Base-by-base conservation (phyloP, 1,140 invertebrate genomes). In the Drosophila bipectinata region DNA sequence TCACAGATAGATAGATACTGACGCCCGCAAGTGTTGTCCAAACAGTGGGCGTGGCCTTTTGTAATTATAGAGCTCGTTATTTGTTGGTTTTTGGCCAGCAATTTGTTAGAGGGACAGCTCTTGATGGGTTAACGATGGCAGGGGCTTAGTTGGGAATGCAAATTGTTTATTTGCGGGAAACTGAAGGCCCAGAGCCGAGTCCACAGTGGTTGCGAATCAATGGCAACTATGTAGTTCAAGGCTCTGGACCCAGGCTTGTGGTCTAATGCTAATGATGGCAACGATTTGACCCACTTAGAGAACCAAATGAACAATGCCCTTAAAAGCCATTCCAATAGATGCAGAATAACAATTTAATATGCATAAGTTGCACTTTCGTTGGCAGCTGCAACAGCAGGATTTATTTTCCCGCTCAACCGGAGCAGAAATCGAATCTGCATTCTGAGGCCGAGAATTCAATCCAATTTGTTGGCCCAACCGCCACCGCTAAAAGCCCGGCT, bases 91-190 rank as follows among this genome's bases (percentile, higher is more conserved):
- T 83, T 59, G 67, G 69, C 75, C 71, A 82, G 79, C 78, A 88
- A 85, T 87, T 85, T 82, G 78, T 81, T 45, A 61, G 66, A 57
- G 75, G 60, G 64, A 62, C 48, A 44, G 64, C 24, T 64, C 53
- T 60, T 49, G 71, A 60, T 61, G 72, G 45, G 30, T 44, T 59
- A 44, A 67, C 64, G 74, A 72, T 77, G 57, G 60, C 15, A 58
- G 54, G 47, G 61, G 37, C 54, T 68, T 83, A 83, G 83, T 87
- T 87, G 52, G 68, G 61, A 87, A 85, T 87, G 82, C 82, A 85
- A 85, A 85, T 85, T 85, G 82, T 87, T 87, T 85, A 82, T 87
- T 84, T 87, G 78, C 74, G 60, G 37, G 55, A 12, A 24, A 24
- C 45, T 21, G 21, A 67, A 9, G 24, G 15, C 6, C 0, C 18